Evolutionary conservation across 2,797 vertebrate genomes (phyloP).

Genomic region (Spatula clypeata): DNA sequence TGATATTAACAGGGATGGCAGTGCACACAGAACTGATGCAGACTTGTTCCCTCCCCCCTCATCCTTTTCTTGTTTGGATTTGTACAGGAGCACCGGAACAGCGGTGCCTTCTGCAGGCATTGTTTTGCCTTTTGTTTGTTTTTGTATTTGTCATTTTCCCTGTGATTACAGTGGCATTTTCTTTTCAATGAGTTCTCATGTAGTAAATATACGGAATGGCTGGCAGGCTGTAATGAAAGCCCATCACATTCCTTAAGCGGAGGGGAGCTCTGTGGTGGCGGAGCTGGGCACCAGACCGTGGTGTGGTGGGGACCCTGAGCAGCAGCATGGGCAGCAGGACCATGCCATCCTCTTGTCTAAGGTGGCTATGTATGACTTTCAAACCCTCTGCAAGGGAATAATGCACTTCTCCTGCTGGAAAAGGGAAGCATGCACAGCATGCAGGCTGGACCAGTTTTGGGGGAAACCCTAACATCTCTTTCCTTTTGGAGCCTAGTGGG

Average conservation of each 20-base stretch:
- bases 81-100: not conserved
- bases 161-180: not conserved
- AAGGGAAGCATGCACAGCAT: accelerated
- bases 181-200: not conserved
- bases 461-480: accelerated
- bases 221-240: not conserved
- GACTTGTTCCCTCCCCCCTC: not conserved
- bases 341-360: not conserved
- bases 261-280: not conserved
- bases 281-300: not conserved
- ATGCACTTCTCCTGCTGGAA: accelerated
- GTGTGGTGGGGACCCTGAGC: too few relatives aligned
- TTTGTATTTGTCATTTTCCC: not conserved
- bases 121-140: not conserved
- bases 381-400: accelerated
- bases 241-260: not conserved
- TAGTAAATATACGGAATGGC: not conserved
- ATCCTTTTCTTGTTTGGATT: not conserved
- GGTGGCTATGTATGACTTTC: not conserved
- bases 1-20: not conserved
- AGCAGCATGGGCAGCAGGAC: not conserved
- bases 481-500: accelerated
- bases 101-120: not conserved
- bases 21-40: not conserved
- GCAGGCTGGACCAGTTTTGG: accelerated